Evolutionary conservation across 2,888 invertebrate species (phyloP), one percentile per base, ranked within the genome.

Genomic region (Cosmia trapezina): DNA sequence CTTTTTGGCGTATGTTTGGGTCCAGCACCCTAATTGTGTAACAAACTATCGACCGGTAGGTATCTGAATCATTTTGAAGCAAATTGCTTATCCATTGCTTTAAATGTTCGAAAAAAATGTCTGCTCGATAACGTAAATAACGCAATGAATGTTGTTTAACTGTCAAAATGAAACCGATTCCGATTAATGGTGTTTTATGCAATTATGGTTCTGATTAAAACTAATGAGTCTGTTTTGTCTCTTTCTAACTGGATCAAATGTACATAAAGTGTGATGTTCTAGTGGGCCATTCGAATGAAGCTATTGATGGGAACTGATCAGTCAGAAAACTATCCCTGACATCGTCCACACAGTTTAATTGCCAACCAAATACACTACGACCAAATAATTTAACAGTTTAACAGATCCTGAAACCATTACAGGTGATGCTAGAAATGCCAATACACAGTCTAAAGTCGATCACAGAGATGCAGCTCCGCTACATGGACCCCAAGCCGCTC

Each of bases 341-440:
- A 43, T 11, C n/a, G 17, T 8, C 33, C 43, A 1, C 4, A 22
- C 7, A 6, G 14, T 22, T 2, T 12, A 17, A 43, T 14, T 37
- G 43, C 3, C 19, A 12, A 12, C 14, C 19, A 14, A 22, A 19
- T 11, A n/a, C 62, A 43, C 2, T 62, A 17, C 6, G n/a, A 0
- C 45, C n/a, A 12, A 17, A 64, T 12, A 4, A 41, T 49, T 14
- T 8, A 8, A 28, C 17, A 53, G 0, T 14, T 67, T 43, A 28
- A 43, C 11, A 41, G 4, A 54, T 19, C 47, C 7, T 28, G 33
- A 9, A 69, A 53, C 33, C 59, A 9, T 76, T 68, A 7, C 78
- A 96, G 96, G 94, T 96, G 14, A 93, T 95, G 92, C 64, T 89
- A 60, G 89, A 89, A 62, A 95, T 96, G 87, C 86, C 90, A 6